phyloP scores from a whole-genome alignment of 2,797 vertebrate genomes.

The Oceanodroma leucorhoa region DNA sequence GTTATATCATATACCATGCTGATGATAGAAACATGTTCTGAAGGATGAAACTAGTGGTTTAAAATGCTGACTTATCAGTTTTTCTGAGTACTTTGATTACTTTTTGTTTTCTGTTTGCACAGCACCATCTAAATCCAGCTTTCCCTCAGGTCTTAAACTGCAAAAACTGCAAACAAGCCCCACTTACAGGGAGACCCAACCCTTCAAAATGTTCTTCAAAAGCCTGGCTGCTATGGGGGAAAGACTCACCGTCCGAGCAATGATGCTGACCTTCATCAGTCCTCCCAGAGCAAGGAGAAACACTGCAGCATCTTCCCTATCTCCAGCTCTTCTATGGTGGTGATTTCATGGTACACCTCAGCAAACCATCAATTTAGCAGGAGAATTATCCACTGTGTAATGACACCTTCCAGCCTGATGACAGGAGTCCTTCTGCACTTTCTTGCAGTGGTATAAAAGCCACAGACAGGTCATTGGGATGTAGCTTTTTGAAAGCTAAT shows the following conservation, averaged over 20 bases:
- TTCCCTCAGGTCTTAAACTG: neutral
- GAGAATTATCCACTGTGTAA: neutral
- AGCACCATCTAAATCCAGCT: neutral
- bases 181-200: neutral
- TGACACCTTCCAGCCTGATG: slow-evolving; percentile 24
- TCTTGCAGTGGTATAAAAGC: neutral
- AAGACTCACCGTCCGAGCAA: neutral
- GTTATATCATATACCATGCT: neutral
- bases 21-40: neutral
- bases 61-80: neutral
- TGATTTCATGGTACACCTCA: slow-evolving; percentile 20
- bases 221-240: neutral
- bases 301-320: neutral
- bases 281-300: neutral
- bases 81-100: neutral
- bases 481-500: neutral
- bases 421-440: slow-evolving; percentile 31
- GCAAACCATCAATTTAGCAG: slow-evolving; percentile 40
- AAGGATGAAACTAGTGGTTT: neutral
- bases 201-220: neutral
- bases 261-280: neutral
- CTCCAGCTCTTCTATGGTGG: neutral
- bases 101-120: slow-evolving; percentile 17
- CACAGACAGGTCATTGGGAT: neutral
- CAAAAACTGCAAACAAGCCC: neutral